These are phyloP conservation scores for Copidosoma floridanum DNA, from an alignment of 1,140 invertebrate species.

Conservation along the genomic window DNA sequence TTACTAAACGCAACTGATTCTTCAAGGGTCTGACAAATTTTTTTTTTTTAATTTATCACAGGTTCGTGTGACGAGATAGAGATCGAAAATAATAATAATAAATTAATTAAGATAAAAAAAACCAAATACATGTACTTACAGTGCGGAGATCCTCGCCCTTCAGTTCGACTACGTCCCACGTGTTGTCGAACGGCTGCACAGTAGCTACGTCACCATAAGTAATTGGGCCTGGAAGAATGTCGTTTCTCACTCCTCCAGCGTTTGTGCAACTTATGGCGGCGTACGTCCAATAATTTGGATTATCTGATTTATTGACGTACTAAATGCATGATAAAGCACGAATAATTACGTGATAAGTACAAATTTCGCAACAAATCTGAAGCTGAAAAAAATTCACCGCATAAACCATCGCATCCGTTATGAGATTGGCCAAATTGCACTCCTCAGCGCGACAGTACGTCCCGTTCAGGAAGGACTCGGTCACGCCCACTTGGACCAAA, in stretches of 20 bases:
- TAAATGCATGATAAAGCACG: no score
- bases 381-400: no score
- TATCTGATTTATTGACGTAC: constrained; percentile 36
- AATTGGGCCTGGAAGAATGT: constrained; percentile 61
- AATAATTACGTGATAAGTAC: no score
- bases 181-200: constrained; percentile 71
- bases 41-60: no score
- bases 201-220: constrained; percentile 67
- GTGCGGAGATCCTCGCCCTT: constrained; percentile 62
- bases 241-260: constrained; percentile 67
- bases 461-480: constrained; percentile 59
- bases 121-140: constrained; percentile 48
- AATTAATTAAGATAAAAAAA: no score
- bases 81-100: no score
- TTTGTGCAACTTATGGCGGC: constrained; percentile 70
- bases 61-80: not conserved
- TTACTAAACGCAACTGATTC: constrained; percentile 25
- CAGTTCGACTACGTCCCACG: constrained; percentile 65
- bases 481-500: constrained; percentile 61
- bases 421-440: constrained; percentile 75
- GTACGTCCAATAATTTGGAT: constrained; percentile 61
- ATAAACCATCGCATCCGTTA: constrained; percentile 73
- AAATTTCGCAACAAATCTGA: no score
- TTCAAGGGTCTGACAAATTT: constrained; percentile 29
- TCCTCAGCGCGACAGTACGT: constrained; percentile 61